Percentiles rank a stretch among this genome's conserved stretches.
Conservation (phyloP, 1,140 invertebrate genomes). For the Riptortus pedestris region DNA sequence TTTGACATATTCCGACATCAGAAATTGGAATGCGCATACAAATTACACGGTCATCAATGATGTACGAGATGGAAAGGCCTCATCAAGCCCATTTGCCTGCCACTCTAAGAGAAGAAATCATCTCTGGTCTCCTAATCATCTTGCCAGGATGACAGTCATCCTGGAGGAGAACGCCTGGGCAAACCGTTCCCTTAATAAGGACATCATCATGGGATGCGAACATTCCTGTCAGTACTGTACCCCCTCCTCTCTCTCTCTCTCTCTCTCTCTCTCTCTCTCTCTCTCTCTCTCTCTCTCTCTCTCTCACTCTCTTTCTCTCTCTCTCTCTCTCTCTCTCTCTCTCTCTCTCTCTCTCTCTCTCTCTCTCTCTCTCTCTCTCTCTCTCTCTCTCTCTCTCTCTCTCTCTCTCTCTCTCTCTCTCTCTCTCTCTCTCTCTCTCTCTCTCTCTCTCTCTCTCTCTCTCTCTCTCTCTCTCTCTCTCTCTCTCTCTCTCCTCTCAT, state of each 20-base stretch:
- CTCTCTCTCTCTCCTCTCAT: too few species aligned
- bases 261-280: slow-evolving; percentile 14
- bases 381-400: slow-evolving; percentile 16
- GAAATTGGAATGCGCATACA: too few species aligned
- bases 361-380: slow-evolving; percentile 16
- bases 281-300: slow-evolving; percentile 16
- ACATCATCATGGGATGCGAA: too few species aligned
- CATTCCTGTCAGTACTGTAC: neutral
- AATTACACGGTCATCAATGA: too few species aligned
- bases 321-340: slow-evolving; percentile 10
- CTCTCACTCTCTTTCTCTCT: slow-evolving; percentile 12
- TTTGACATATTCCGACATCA: too few species aligned
- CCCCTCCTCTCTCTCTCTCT: slow-evolving; percentile 10
- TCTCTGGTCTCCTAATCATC: too few species aligned
- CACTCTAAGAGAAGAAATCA: too few species aligned
- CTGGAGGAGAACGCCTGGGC: too few species aligned
- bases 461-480: slow-evolving; percentile 11
- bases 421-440: slow-evolving; percentile 18
- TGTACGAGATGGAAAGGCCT: too few species aligned
- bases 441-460: slow-evolving; percentile 22
- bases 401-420: slow-evolving; percentile 16
- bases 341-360: slow-evolving; percentile 16
- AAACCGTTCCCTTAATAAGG: too few species aligned
- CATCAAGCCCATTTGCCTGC: too few species aligned
- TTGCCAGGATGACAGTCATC: too few species aligned